Percentiles rank a stretch among this genome's conserved stretches.
Conservation (phyloP, 2,888 invertebrate species). For the Agapostemon virescens region DNA sequence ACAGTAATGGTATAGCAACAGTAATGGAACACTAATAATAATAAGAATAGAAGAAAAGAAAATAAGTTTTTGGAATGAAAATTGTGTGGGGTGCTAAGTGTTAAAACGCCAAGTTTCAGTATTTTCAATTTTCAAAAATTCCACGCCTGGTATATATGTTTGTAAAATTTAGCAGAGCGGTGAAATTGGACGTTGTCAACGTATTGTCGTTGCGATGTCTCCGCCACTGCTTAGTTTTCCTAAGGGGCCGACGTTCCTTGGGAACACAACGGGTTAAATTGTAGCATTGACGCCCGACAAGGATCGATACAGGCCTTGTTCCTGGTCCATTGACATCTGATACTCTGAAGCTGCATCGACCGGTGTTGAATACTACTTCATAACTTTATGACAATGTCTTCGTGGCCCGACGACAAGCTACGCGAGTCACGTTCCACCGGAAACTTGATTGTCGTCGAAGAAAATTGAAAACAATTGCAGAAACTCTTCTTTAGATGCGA, state of each 20-base stretch:
- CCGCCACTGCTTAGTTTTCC: neutral
- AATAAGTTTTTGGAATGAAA: too few relatives aligned
- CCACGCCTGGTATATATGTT: too few relatives aligned
- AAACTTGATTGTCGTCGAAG: neutral
- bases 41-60: too few relatives aligned
- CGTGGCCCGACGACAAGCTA: neutral
- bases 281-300: neutral
- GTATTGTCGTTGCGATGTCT: too few relatives aligned
- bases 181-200: neutral
- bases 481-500: neutral
- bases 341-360: constrained; percentile 1
- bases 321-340: neutral
- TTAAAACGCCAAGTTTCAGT: too few relatives aligned
- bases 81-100: too few relatives aligned
- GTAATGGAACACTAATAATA: too few relatives aligned
- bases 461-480: neutral
- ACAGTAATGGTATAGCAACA: too few relatives aligned
- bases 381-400: neutral
- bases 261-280: neutral
- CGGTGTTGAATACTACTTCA: neutral
- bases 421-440: neutral
- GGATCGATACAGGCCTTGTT: neutral
- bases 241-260: neutral
- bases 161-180: neutral
- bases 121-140: too few relatives aligned